Base-by-base conservation (phyloP, 2,888 invertebrate genomes). In the Pristionchus maxplancki region DNA sequence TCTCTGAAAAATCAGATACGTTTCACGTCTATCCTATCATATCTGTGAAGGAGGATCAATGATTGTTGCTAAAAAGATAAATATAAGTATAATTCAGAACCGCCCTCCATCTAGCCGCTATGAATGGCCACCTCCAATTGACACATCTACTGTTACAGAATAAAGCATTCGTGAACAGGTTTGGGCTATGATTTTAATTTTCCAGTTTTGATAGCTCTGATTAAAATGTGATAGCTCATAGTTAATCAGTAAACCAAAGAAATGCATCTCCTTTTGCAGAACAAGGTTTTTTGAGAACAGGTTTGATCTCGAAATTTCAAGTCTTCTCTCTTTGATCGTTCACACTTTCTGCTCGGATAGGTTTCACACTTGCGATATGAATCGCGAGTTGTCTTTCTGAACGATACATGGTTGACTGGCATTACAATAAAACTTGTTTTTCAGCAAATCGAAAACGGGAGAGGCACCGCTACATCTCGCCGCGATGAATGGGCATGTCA, bases 391-490 rank as follows among this genome's bases (percentile, higher is more conserved):
- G 15, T 48, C 28, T 1, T n/a, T 62, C 11, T 5, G 0, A 28
- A 62, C 6, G 11, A 17, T 62, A 62, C 11, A 6, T 24, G n/a
- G n/a, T n/a, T 9, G 58, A 2, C 2, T 13, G 50, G n/a, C n/a
- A n/a, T n/a, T n/a, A n/a, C n/a, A n/a, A n/a, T n/a, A n/a, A n/a
- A n/a, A n/a, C n/a, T n/a, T n/a, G n/a, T n/a, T n/a, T 85, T 89
- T 37, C 87, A 93, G 98, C 28, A 98, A 99, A 95, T 98, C 98
- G 0, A 96, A 99, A 94, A 97, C 98, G 31, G 99, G 99, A 11
- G 96, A 99, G 93, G 99, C 99, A 11, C 98, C 99, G 0, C 96
- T 99, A 28, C 99, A 99, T 96, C 96, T 98, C 95, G 98, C 99
- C 0, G 98, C 98, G 15, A 92, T 93, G 89, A 98, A 98, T 95